A percentile compares a stretch with the other conserved stretches of the same genome.
These are phyloP conservation scores for Andrena haemorrhoa DNA, from an alignment of 2,888 invertebrate genomes.

Conservation along the genomic window DNA sequence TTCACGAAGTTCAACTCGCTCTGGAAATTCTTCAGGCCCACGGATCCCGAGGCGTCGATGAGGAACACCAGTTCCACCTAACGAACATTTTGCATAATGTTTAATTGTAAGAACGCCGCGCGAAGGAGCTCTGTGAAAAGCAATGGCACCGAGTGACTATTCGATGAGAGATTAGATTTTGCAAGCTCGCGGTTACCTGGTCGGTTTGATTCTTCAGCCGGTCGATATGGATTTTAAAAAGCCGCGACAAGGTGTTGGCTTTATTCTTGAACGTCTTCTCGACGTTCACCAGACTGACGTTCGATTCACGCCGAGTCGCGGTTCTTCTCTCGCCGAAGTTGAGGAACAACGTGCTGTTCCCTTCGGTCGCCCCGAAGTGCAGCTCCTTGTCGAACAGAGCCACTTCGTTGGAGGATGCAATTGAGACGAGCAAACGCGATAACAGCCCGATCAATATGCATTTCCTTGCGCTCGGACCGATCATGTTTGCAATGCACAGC, in stretches of 20 bases:
- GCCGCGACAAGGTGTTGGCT: conserved; percentile 70
- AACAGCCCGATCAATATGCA: conserved; percentile 26
- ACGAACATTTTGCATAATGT: not conserved
- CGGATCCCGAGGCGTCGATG: conserved; percentile 90
- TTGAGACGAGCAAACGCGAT: conserved; percentile 2
- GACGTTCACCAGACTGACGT: conserved; percentile 52
- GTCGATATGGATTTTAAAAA: conserved; percentile 75
- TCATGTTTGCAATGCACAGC: conserved; percentile 34
- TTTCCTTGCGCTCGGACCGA: not conserved
- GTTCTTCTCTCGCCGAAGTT: conserved; percentile 55
- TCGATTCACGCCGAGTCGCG: conserved; percentile 47
- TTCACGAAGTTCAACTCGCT: conserved; percentile 89
- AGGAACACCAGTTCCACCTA: conserved; percentile 89
- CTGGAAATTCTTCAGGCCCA: conserved; percentile 88
- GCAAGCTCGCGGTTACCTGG: conserved; percentile 63
- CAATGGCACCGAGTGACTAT: too few relatives aligned
- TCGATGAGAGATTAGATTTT: not conserved
- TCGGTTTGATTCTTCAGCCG: conserved; percentile 72
- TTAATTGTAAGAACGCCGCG: too few relatives aligned
- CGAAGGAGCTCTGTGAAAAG: not conserved
- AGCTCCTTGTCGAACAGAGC: not conserved
- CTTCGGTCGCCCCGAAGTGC: not conserved
- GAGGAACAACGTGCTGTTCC: conserved; percentile 39
- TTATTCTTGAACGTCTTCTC: conserved; percentile 65
- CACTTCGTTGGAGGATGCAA: conserved; percentile 4